These are phyloP conservation scores for Aphodius granarius DNA, from an alignment of 2,888 invertebrate genomes.

Conservation along the genomic window DNA sequence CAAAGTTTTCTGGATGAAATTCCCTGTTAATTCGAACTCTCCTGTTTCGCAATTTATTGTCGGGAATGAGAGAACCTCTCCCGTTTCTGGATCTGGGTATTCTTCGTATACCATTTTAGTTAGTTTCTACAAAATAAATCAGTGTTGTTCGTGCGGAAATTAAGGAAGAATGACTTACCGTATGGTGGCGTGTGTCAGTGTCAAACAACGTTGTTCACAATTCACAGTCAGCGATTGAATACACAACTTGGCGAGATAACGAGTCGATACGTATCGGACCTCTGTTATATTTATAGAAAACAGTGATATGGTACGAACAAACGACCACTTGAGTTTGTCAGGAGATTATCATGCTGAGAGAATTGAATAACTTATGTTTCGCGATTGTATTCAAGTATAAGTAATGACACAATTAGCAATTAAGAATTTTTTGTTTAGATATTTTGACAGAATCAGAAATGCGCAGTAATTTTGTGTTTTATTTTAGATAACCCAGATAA, in stretches of 20 bases:
- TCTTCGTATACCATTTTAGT: slow-evolving; percentile 3
- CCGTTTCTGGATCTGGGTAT: slow-evolving; percentile 1
- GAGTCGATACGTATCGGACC: neutral
- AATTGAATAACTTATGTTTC: neutral
- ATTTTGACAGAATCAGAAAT: no score
- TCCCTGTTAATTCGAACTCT: neutral
- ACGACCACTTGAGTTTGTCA: neutral
- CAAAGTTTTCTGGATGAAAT: neutral
- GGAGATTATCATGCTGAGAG: neutral
- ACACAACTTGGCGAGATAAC: neutral
- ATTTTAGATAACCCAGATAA: no score
- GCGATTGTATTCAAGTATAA: neutral
- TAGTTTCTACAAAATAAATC: neutral
- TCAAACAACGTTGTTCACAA: neutral
- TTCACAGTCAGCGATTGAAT: neutral
- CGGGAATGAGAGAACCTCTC: neutral
- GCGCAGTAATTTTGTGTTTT: no score
- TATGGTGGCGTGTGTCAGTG: neutral
- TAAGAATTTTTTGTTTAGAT: no score
- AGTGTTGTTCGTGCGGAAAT: neutral
- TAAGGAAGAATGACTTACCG: neutral
- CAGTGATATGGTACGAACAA: neutral
- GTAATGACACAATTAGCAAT: no score
- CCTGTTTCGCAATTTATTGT: slow-evolving; percentile 5
- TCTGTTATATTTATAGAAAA: neutral